These are phyloP conservation scores for Zeugodacus cucurbitae DNA, from an alignment of 1,140 invertebrate genomes.

Conservation along the genomic window DNA sequence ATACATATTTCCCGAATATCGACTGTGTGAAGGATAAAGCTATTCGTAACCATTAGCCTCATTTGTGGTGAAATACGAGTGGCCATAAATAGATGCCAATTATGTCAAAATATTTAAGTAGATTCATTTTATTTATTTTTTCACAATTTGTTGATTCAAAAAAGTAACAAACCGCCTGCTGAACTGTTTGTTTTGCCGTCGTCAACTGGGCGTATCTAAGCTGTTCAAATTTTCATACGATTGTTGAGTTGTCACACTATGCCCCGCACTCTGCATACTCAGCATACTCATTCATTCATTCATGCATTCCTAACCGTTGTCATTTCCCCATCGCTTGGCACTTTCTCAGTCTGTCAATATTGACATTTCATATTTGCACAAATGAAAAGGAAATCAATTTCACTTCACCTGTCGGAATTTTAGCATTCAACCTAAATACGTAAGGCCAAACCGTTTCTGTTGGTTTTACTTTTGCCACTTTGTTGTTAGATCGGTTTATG, in stretches of 20 bases:
- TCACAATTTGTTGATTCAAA: background rate
- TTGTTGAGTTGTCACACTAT: background rate
- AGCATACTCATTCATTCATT: background rate
- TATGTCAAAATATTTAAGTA: background rate
- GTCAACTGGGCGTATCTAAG: background rate
- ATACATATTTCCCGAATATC: no score
- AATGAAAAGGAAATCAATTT: constrained; percentile 67
- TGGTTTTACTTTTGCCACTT: background rate
- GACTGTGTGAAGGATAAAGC: background rate
- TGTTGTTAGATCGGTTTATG: no score
- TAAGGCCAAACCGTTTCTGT: background rate
- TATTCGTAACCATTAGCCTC: background rate
- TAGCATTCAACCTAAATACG: constrained; percentile 58
- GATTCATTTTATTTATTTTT: background rate
- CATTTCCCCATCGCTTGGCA: background rate
- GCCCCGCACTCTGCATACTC: background rate
- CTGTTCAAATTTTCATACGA: background rate
- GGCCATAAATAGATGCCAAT: background rate
- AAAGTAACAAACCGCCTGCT: background rate
- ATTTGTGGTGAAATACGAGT: background rate
- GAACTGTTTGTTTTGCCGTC: background rate
- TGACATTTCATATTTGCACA: constrained; percentile 65
- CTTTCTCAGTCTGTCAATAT: constrained; percentile 65
- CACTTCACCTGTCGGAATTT: constrained; percentile 64
- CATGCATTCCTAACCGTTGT: background rate